phyloP scores from a whole-genome alignment of 2,888 invertebrate genomes.

The Zelleria hepariella region DNA sequence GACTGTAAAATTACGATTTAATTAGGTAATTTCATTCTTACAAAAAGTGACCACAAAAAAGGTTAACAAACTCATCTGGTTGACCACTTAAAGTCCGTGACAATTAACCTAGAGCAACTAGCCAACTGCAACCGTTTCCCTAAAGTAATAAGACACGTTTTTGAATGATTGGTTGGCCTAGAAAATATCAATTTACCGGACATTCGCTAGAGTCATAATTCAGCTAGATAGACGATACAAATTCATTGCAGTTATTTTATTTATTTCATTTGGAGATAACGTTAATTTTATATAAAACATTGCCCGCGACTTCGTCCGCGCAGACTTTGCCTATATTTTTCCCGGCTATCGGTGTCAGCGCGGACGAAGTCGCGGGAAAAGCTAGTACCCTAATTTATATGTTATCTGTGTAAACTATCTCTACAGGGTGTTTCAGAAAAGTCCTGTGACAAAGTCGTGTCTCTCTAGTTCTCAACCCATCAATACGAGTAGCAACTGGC shows the following conservation, averaged over 20 bases:
- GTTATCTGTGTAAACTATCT: too few species aligned
- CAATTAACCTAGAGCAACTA: background rate
- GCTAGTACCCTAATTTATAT: too few species aligned
- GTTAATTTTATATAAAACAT: too few species aligned
- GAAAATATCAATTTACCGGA: background rate
- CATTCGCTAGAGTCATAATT: background rate
- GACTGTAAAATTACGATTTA: background rate
- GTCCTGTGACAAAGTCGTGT: too few species aligned
- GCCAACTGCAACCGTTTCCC: background rate
- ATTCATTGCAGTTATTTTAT: background rate
- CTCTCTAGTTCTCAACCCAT: too few species aligned
- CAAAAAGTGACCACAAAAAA: slow-evolving; percentile 8
- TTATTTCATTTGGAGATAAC: too few species aligned
- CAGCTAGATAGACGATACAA: background rate
- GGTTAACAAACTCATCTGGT: slow-evolving; percentile 40
- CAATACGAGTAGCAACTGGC: too few species aligned
- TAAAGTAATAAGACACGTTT: background rate
- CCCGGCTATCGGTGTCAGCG: too few species aligned
- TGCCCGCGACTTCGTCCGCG: too few species aligned
- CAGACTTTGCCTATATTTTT: too few species aligned
- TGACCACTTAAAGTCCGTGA: background rate
- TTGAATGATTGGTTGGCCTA: background rate
- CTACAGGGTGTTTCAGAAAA: too few species aligned
- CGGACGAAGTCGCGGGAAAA: too few species aligned
- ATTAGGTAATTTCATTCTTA: background rate